Evolutionary conservation across 2,888 invertebrate genomes (phyloP).

Genomic region (Melanostoma mellinum): DNA sequence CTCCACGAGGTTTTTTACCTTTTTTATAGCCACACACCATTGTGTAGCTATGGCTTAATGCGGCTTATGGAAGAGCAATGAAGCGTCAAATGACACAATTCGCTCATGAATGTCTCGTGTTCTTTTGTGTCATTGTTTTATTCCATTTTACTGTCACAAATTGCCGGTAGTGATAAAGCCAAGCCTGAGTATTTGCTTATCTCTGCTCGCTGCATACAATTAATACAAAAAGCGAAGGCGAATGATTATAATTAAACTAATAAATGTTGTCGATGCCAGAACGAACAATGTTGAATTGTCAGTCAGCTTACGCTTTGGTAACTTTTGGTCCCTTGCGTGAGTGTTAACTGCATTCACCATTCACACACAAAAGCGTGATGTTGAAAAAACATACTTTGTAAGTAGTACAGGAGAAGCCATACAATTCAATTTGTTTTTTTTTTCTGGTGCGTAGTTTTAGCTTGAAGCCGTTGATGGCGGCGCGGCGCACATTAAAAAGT

Average conservation of each 20-base stretch:
- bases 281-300: constrained; percentile 25
- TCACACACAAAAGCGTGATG: constrained; percentile 47
- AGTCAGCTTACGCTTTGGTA: constrained; percentile 59
- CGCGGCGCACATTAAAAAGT: constrained; percentile 22
- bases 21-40: neutral
- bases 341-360: constrained; percentile 46
- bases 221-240: constrained; percentile 51
- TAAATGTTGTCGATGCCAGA: constrained; percentile 57
- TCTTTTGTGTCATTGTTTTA: constrained; percentile 11
- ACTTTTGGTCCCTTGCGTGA: constrained; percentile 58
- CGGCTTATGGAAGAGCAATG: constrained; percentile 52
- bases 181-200: constrained; percentile 24
- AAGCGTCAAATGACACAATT: constrained; percentile 66
- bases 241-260: constrained; percentile 54
- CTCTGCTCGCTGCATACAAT: constrained; percentile 15
- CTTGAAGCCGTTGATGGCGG: constrained; percentile 29
- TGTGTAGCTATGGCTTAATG: constrained; percentile 25
- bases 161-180: constrained; percentile 53
- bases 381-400: constrained; percentile 29
- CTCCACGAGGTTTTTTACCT: neutral
- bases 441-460: neutral
- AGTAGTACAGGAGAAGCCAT: constrained; percentile 28
- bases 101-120: constrained; percentile 35
- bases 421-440: constrained; percentile 17
- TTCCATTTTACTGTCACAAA: constrained; percentile 13